Evolutionary conservation across 2,888 invertebrate genomes (phyloP), one percentile per base, ranked within the genome.

Genomic region (Drosophila hamatofila): DNA sequence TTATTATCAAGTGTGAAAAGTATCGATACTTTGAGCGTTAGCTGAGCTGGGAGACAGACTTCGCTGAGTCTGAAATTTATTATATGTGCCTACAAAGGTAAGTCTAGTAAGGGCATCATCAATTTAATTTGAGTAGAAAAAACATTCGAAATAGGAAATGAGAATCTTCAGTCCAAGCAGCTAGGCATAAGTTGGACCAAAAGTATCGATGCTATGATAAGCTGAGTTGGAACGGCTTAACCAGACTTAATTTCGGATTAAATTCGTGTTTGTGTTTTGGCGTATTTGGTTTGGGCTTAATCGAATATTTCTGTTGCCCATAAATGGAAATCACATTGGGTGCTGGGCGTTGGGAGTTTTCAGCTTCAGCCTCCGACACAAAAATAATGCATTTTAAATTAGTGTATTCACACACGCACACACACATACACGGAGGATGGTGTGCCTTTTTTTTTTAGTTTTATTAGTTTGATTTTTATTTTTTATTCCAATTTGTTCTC

Each of bases 301-400:
- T 88, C 86, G 88, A 85, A 76, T 78, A 73, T 81, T 87, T 84
- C 75, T 85, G 86, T 84, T 84, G 84, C 86, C 84, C 88, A 84
- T 84, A 84, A 86, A 84, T 84, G 84, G 84, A 72, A 73, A 79
- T 87, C 60, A 80, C 63, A 56, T 52, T 74, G 54, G 67, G 52
- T 16, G 63, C 51, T 48, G 41, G 48, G 48, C 51, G 46, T 25
- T 52, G 51, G 37, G 44, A 16, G 46, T 54, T 54, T 48, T 37
- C 54, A 39, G 48, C 55, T 23, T 30, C 70, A 48, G 54, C 46
- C 64, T 60, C 70, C 37, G 44, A 44, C 63, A 52, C 65, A 75
- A 78, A 87, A 86, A 84, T 81, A 67, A 70, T 75, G 85, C 87
- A 92, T 91, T 91, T 91, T 87, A 91, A 91, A 91, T 91, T 91